Evolutionary conservation across 2,888 invertebrate species (phyloP).

Genomic region (Gasteruption jaculator): DNA sequence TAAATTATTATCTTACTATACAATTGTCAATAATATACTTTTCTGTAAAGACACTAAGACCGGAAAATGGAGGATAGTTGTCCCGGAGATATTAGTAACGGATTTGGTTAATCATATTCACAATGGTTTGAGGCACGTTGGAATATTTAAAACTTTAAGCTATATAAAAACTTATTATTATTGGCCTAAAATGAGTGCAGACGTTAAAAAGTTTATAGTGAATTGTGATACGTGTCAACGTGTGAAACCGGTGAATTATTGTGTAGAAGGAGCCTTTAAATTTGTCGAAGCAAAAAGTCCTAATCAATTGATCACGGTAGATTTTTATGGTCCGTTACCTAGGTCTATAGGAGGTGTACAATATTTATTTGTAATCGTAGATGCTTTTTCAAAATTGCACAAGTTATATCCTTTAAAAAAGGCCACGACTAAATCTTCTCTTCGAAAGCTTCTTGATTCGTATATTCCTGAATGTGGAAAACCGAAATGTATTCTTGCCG

Average conservation of each 20-base stretch:
- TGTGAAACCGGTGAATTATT: background rate
- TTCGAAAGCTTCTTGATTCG: background rate
- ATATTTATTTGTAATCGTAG: conserved; percentile 1
- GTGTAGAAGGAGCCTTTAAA: background rate
- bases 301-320: background rate
- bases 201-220: background rate
- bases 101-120: background rate
- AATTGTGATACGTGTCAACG: conserved; percentile 5
- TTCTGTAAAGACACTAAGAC: background rate
- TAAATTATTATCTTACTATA: background rate
- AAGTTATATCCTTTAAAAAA: background rate
- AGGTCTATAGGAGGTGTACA: background rate
- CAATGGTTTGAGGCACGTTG: background rate
- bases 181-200: background rate
- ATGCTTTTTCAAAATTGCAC: background rate
- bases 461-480: background rate
- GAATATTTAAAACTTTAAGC: background rate
- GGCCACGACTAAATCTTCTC: background rate
- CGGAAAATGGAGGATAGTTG: background rate
- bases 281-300: background rate
- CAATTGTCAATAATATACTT: background rate
- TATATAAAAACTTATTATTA: background rate
- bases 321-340: conserved; percentile 6
- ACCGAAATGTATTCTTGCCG: background rate
- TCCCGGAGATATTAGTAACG: background rate